Evolutionary conservation across 1,140 invertebrate species (phyloP).

Genomic region (Pseudomyrmex sp.): DNA sequence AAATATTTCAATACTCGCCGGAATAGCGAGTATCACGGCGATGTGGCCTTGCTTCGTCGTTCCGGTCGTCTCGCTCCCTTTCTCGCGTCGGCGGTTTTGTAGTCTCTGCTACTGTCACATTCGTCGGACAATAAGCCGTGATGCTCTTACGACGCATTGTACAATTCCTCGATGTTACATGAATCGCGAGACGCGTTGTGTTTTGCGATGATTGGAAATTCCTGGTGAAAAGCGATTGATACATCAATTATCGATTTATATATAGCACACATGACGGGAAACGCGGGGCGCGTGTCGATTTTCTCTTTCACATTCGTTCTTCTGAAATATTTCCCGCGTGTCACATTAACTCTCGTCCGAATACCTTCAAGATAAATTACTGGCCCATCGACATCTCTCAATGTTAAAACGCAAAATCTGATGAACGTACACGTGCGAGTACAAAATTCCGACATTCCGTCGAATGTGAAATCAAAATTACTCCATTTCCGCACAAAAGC

Average conservation of each 20-base stretch:
- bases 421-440: too few relatives aligned
- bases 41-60: slow-evolving; percentile 42
- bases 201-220: too few relatives aligned
- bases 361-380: too few relatives aligned
- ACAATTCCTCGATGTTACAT: not conserved
- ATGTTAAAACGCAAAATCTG: too few relatives aligned
- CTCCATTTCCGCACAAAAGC: not conserved
- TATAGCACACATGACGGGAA: too few relatives aligned
- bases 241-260: too few relatives aligned
- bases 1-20: slow-evolving; percentile 74
- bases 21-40: slow-evolving; percentile 56
- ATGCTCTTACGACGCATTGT: not conserved
- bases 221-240: too few relatives aligned
- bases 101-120: not conserved
- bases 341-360: too few relatives aligned
- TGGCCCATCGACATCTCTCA: too few relatives aligned
- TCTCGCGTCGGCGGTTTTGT: slow-evolving; percentile 15
- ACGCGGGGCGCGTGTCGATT: too few relatives aligned
- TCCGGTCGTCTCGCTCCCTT: slow-evolving; percentile 32
- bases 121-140: slow-evolving; percentile 16
- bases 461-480: not conserved
- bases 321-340: too few relatives aligned
- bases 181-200: not conserved
- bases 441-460: not conserved
- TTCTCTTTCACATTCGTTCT: too few relatives aligned